Conservation (phyloP, 2,888 invertebrate species). For the Mallateleia sp. region DNA sequence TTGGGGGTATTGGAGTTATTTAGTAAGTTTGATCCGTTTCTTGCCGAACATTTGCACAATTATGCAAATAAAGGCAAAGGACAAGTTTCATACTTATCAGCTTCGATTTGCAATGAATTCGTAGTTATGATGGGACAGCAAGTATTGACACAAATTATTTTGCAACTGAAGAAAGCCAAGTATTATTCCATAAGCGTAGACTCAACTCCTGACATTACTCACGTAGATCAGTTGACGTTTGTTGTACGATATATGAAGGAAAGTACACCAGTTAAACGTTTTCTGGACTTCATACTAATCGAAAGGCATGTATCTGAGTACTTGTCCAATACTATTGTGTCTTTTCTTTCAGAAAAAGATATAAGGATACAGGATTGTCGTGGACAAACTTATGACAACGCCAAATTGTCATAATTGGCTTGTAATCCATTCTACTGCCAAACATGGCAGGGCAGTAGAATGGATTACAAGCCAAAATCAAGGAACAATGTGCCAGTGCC, state of each 20-base stretch:
- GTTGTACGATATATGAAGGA: constrained; percentile 79
- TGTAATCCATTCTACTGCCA: no score
- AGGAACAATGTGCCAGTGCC: constrained; percentile 80
- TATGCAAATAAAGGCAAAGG: constrained; percentile 80
- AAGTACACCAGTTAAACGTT: constrained; percentile 72
- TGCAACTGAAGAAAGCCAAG: constrained; percentile 73
- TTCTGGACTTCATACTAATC: constrained; percentile 78
- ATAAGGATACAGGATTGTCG: constrained; percentile 77
- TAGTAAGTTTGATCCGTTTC: constrained; percentile 81
- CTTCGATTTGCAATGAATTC: constrained; percentile 83
- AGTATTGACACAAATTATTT: constrained; percentile 78
- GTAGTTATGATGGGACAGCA: constrained; percentile 81
- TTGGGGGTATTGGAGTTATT: constrained; percentile 82
- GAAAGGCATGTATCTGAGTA: constrained; percentile 84
- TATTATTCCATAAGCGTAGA: constrained; percentile 81
- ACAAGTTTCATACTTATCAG: constrained; percentile 81
- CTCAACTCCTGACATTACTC: constrained; percentile 77
- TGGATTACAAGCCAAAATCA: constrained; percentile 82
- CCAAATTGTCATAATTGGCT: no score
- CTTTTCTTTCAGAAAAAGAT: constrained; percentile 62
- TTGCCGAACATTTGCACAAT: constrained; percentile 80
- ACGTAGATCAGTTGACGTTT: constrained; percentile 80
- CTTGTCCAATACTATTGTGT: constrained; percentile 82
- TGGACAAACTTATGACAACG: constrained; percentile 83
- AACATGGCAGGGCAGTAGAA: constrained; percentile 82